Percentiles rank a stretch among this genome's conserved stretches.
phyloP scores from a whole-genome alignment of 2,797 vertebrate species.

The Acipenser ruthenus region DNA sequence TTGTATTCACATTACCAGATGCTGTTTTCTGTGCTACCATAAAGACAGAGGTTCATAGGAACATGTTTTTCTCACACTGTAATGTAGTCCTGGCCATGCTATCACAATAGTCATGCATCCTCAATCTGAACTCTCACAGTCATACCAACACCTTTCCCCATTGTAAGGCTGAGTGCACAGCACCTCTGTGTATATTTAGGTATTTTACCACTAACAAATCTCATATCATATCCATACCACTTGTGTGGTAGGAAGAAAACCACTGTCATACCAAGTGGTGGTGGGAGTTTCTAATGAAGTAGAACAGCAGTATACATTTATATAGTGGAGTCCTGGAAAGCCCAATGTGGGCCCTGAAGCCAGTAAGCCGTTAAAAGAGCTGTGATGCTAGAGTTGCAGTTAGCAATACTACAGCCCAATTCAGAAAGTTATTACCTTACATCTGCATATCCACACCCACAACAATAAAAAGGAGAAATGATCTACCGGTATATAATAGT shows the following conservation, averaged over 20 bases:
- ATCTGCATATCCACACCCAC: too few species aligned
- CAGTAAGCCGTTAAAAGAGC: too few species aligned
- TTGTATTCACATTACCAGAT: too few species aligned
- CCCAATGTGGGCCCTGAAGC: background rate
- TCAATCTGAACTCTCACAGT: background rate
- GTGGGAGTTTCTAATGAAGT: constrained; percentile 22
- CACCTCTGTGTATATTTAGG: background rate
- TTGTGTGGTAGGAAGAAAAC: constrained; percentile 11
- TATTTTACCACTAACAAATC: background rate
- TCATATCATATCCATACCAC: background rate
- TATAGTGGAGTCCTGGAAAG: background rate
- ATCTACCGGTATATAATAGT: too few species aligned
- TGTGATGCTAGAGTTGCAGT: too few species aligned
- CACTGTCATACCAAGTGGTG: constrained; percentile 3
- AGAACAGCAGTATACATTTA: background rate
- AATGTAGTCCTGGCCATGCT: background rate
- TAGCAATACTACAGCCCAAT: too few species aligned
- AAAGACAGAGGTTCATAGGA: too few species aligned
- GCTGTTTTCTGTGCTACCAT: too few species aligned
- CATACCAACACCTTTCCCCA: background rate
- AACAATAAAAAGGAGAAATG: too few species aligned
- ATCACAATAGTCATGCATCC: background rate
- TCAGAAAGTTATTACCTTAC: too few species aligned
- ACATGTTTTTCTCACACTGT: too few species aligned
- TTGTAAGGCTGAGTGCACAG: background rate